These are phyloP conservation scores for Siniperca scherzeri DNA, from an alignment of 2,797 vertebrate species.

Conservation along the genomic window DNA sequence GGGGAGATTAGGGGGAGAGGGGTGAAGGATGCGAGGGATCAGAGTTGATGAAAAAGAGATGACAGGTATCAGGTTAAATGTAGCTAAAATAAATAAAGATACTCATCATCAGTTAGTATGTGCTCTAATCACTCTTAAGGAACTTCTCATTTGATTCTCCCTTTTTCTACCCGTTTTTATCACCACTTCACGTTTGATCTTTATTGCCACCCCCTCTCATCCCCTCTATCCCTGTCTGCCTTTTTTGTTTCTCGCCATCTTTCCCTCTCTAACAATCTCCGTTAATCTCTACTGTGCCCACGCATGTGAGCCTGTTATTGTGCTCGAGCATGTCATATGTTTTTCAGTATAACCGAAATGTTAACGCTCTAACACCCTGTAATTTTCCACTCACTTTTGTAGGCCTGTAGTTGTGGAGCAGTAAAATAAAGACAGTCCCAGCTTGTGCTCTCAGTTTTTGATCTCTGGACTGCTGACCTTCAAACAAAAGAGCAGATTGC, in stretches of 20 bases:
- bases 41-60: slow-evolving; percentile 46
- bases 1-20: slow-evolving; percentile 7
- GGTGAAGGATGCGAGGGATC: slow-evolving; percentile 28
- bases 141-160: slow-evolving; percentile 51
- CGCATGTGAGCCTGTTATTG: slow-evolving; percentile 51
- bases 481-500: slow-evolving; percentile 48
- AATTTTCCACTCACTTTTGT: slow-evolving; percentile 49
- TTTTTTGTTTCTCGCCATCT: slow-evolving; percentile 33
- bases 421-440: slow-evolving; percentile 31
- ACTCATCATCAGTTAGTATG: slow-evolving; percentile 38
- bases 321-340: slow-evolving; percentile 45
- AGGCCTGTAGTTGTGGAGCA: slow-evolving; percentile 14
- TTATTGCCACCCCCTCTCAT: slow-evolving; percentile 35
- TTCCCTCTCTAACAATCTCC: slow-evolving; percentile 32
- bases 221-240: slow-evolving; percentile 44
- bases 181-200: slow-evolving; percentile 55
- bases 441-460: slow-evolving; percentile 29
- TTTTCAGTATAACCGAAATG: slow-evolving; percentile 39
- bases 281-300: slow-evolving; percentile 59
- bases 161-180: slow-evolving; percentile 25
- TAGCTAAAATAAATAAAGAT: slow-evolving; percentile 54
- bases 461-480: slow-evolving; percentile 46
- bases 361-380: slow-evolving; percentile 44
- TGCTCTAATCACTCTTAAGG: slow-evolving; percentile 43
- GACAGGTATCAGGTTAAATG: slow-evolving; percentile 35